phyloP scores from a whole-genome alignment of 2,797 vertebrate species.

The Rhabdomys pumilio region DNA sequence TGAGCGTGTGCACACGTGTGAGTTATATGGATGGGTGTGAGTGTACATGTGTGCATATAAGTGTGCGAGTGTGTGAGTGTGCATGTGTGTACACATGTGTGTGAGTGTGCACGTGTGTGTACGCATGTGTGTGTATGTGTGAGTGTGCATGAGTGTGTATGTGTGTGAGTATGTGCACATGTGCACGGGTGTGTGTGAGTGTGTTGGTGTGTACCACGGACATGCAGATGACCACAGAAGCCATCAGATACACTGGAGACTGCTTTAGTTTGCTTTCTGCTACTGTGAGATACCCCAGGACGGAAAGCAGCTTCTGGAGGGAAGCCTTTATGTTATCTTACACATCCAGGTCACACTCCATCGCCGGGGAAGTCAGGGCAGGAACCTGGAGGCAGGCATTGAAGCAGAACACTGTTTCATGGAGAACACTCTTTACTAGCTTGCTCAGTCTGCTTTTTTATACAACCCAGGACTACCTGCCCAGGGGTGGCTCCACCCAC shows the following conservation, averaged over 20 bases:
- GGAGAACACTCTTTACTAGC: not conserved
- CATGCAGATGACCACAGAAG: not conserved
- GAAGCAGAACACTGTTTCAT: not conserved
- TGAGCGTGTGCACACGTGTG: too few species aligned
- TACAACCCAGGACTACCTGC: not conserved
- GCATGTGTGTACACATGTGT: not conserved
- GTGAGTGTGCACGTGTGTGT: not conserved
- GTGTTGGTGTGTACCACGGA: not conserved
- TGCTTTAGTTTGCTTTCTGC: too few species aligned
- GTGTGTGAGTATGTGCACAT: too few species aligned
- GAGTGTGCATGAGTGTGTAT: too few species aligned
- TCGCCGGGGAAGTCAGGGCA: not conserved
- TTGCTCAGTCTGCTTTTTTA: not conserved
- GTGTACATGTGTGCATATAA: rapidly evolving
- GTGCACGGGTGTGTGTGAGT: not conserved
- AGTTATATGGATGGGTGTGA: too few species aligned
- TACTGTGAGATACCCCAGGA: not conserved
- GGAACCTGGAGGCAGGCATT: not conserved
- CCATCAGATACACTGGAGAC: not conserved
- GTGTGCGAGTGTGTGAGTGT: not conserved
- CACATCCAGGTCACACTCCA: not conserved
- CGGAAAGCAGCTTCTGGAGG: too few species aligned
- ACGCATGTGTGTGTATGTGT: not conserved
- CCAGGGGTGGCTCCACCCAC: not conserved
- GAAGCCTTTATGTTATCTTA: not conserved